Conservation (phyloP, 1,140 invertebrate species). For the Hyposmocoma kahamanoa region DNA sequence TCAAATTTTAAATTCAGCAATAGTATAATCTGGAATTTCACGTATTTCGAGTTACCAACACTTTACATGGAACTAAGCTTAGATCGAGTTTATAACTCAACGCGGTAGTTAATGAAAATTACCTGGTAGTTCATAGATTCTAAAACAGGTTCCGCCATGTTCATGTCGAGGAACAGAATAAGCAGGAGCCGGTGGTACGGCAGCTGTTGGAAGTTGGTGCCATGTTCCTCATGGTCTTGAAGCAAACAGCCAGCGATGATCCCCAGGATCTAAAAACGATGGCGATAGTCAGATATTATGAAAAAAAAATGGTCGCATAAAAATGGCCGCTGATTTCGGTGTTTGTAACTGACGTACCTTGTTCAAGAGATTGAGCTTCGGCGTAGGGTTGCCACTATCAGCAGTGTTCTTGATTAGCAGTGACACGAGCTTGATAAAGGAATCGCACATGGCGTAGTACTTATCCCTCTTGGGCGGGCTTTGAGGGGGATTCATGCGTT, state of each 20-base stretch:
- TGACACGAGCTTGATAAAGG: conserved; percentile 95
- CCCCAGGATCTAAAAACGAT: conserved; percentile 81
- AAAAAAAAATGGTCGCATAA: too few relatives aligned
- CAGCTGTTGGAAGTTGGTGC: conserved; percentile 95
- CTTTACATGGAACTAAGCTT: too few relatives aligned
- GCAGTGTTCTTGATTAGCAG: conserved; percentile 97
- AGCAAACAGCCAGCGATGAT: conserved; percentile 96
- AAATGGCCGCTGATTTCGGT: too few relatives aligned
- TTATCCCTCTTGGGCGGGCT: conserved; percentile 84
- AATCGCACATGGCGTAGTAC: conserved; percentile 96
- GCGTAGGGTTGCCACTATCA: conserved; percentile 90
- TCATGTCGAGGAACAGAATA: conserved; percentile 97
- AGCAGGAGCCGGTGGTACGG: conserved; percentile 98
- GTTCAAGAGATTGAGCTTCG: conserved; percentile 97
- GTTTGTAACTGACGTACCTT: conserved; percentile 89
- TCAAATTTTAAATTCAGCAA: too few relatives aligned
- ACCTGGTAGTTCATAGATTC: conserved; percentile 93
- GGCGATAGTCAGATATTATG: too few relatives aligned
- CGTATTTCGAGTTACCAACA: too few relatives aligned
- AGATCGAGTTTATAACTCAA: too few relatives aligned
- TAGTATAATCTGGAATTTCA: too few relatives aligned
- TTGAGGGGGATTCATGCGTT: conserved; percentile 57
- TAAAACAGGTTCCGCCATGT: conserved; percentile 92
- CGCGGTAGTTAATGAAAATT: too few relatives aligned
- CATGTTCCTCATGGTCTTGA: conserved; percentile 93